Base-by-base conservation (phyloP, 2,888 invertebrate species). In the Erebia palarica region DNA sequence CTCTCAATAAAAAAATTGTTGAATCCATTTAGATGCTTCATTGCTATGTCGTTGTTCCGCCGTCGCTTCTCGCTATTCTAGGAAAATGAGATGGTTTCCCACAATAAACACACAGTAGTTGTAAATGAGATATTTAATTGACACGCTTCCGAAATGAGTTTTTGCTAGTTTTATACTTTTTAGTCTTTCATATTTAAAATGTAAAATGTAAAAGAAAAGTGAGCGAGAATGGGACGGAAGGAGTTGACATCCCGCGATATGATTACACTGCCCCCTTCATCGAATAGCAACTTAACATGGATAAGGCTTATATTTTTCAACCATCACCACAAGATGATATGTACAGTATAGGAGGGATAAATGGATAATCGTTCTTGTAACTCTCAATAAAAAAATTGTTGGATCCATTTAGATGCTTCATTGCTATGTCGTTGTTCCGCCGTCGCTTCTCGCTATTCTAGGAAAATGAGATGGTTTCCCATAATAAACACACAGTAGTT, bases 171-270 rank as follows among this genome's bases (percentile, higher is more conserved):
- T 10, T 44, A 27, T 27, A 27, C 27, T 27, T 36, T 36, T 5
- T 36, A 36, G 36, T 36, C 36, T 36, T 36, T 36, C 27, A 27
- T 27, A 27, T 3, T 27, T 27, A 27, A 27, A 27, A n/a, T n/a
- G n/a, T n/a, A n/a, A n/a, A n/a, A n/a, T n/a, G n/a, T n/a, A n/a
- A 57, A 49, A 27, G 27, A 42, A 36, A 65, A 64, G 44, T n/a
- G 58, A 58, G 59, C 67, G 60, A 64, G 60, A 71, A 68, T 67
- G 18, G 16, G 60, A 51, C 27, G 59, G 63, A 68, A 67, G 42
- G 65, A 71, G 69, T 68, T 68, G 71, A 72, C 71, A 74, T 49
- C 21, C 57, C 36, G 49, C 67, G 60, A 68, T 72, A 74, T 72
- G 69, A 67, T 65, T 64, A 71, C 69, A 69, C 47, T 68, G 69